These are phyloP conservation scores for Sthenelais limicola DNA, from an alignment of 2,888 invertebrate genomes.

Conservation along the genomic window DNA sequence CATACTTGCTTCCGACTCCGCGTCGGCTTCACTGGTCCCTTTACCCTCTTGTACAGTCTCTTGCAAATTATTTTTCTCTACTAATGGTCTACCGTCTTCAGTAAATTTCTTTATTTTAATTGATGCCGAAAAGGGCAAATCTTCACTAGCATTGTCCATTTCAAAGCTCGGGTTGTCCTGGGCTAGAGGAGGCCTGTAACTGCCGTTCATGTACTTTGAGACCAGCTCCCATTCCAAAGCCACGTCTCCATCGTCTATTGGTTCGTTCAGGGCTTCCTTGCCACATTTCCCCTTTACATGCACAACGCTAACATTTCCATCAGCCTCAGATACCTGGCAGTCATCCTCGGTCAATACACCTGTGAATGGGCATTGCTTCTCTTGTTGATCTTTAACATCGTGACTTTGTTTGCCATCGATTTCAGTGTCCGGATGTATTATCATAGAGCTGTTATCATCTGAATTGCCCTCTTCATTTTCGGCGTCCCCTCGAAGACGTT, in stretches of 20 bases:
- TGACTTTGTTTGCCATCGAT: too few relatives aligned
- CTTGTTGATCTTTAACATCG: too few relatives aligned
- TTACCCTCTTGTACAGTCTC: too few relatives aligned
- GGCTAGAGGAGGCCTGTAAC: not conserved
- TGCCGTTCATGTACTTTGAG: not conserved
- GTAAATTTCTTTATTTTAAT: conserved; percentile 5
- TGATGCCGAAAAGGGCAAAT: conserved; percentile 18
- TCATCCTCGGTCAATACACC: not conserved
- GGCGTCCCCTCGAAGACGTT: too few relatives aligned
- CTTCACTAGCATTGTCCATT: not conserved
- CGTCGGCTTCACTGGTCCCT: too few relatives aligned
- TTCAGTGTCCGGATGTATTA: too few relatives aligned
- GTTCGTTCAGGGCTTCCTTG: conserved; percentile 38
- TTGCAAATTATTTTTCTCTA: not conserved
- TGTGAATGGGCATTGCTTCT: too few relatives aligned
- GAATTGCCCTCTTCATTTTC: too few relatives aligned
- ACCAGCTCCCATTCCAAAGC: conserved; percentile 15
- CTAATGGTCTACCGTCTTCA: not conserved
- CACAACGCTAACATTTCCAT: not conserved
- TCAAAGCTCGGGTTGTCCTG: conserved; percentile 18
- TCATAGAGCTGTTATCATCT: too few relatives aligned
- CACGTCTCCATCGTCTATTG: conserved; percentile 11
- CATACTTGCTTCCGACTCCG: too few relatives aligned
- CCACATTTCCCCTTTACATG: conserved; percentile 30
- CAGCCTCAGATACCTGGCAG: not conserved